Evolutionary conservation across 2,797 vertebrate genomes (phyloP).

Genomic region (Mareca penelope): DNA sequence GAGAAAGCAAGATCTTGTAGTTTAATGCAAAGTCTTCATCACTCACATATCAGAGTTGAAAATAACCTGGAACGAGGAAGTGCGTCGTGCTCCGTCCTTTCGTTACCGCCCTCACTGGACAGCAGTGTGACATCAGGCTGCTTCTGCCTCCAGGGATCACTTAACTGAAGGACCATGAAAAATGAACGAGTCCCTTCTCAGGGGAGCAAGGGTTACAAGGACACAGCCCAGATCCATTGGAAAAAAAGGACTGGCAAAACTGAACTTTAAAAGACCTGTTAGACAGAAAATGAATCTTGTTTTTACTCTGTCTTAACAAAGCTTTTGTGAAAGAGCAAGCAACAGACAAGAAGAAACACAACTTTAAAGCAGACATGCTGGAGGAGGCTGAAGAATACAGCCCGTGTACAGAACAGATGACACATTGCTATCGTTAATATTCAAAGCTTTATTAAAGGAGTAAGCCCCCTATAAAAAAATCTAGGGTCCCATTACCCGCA

Average conservation of each 20-base stretch:
- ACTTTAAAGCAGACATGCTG: not conserved
- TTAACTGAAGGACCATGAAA: not conserved
- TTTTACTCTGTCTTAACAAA: not conserved
- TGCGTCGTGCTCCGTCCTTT: not conserved
- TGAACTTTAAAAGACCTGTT: not conserved
- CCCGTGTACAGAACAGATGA: not conserved
- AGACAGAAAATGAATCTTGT: not conserved
- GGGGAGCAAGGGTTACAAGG: not conserved
- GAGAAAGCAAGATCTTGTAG: constrained; percentile 51
- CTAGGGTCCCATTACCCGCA: not conserved
- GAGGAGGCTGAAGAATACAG: not conserved
- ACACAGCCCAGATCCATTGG: not conserved
- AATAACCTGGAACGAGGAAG: not conserved
- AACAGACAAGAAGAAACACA: not conserved
- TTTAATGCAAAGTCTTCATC: constrained; percentile 54
- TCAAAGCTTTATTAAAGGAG: not conserved
- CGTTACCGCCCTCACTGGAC: not conserved
- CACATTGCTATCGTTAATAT: not conserved
- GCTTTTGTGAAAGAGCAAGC: not conserved
- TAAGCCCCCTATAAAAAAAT: not conserved
- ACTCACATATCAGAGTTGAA: not conserved
- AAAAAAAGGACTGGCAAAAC: not conserved
- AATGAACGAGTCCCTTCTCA: not conserved
- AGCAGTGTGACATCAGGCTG: not conserved
- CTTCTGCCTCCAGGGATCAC: not conserved